Base-by-base conservation (phyloP, 2,113 vertebrate species). In the Tenebrosternarchus preto region DNA sequence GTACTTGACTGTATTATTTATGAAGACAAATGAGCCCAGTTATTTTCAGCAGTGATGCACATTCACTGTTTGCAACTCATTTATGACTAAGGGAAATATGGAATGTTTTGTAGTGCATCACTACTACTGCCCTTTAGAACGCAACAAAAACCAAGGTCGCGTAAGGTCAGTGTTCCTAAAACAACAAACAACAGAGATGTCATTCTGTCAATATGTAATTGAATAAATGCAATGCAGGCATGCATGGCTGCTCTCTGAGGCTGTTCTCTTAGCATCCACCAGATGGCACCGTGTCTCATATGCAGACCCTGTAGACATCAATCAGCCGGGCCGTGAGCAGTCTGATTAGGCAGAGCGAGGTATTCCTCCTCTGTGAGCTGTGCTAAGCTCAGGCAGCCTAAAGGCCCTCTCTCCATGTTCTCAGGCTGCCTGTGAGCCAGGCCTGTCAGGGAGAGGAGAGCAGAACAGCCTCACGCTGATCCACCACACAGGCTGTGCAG, bases 231-330 rank as follows among this genome's bases (percentile, higher is more conserved):
- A 39, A 77, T 27, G 15, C n/a, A 68, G n/a, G 19, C 1, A n/a
- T 20, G 43, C 1, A 20, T 3, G 20, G 5, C 1, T 46, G 24
- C 27, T 60, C 66, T 70, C 33, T 5, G 1, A 25, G 2, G 31
- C 16, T 59, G 19, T 43, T 70, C 17, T 27, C 19, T 16, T 29
- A 46, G 31, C 2, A 64, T 25, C 72, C 80, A 76, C 66, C 33
- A 85, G 80, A 80, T 67, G 80, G 73, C 77, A 76, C 76, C 2
- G 12, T 33, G 50, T 15, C 46, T 20, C 1, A 29, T 20, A 27
- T 33, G 20, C 66, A 8, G 5, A 22, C 36, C 46, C 20, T 9
- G 25, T 15, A 11, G 59, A 50, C 16, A 68, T 43, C 36, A 67
- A 4, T 53, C 27, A 57, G 31, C 22, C 9, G 36, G n/a, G 66